Percentiles rank a stretch among this genome's conserved stretches.
phyloP scores from a whole-genome alignment of 2,113 vertebrate genomes.

The Microtus pennsylvanicus region DNA sequence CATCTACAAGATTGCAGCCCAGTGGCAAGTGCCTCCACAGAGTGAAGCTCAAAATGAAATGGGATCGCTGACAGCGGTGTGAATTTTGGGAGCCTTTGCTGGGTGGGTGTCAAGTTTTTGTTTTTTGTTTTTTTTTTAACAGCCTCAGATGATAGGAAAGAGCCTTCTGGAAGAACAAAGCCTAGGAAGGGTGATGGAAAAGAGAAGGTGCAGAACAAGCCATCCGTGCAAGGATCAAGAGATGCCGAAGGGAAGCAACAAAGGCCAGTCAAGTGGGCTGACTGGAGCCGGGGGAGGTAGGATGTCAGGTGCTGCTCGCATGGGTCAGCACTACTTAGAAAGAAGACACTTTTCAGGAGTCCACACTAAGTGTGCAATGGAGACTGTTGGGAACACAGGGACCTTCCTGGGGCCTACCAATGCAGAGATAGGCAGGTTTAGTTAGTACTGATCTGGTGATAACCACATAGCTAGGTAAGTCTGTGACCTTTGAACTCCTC shows the following conservation, averaged over 20 bases:
- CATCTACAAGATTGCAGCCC: neutral
- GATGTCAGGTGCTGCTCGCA: neutral
- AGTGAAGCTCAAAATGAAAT: neutral
- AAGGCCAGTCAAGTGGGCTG: neutral
- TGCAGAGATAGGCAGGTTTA: conserved; percentile 7
- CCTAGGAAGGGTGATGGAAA: neutral
- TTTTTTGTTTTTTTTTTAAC: neutral
- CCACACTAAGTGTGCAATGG: neutral
- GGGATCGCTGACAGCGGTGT: neutral
- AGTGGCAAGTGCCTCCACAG: neutral
- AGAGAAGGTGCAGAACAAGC: neutral
- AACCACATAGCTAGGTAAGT: conserved; percentile 1
- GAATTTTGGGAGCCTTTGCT: neutral
- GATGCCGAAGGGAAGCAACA: neutral
- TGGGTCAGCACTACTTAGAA: neutral
- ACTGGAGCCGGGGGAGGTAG: neutral
- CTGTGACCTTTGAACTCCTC: neutral
- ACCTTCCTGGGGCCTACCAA: neutral
- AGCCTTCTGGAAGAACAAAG: neutral
- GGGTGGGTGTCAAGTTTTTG: neutral
- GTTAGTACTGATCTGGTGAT: neutral
- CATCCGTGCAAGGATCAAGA: neutral
- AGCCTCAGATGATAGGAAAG: neutral
- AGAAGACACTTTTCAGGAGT: neutral
- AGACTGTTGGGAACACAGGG: neutral